Evolutionary conservation across 2,113 vertebrate genomes (phyloP).

Genomic region (Gopherus evgoodei): DNA sequence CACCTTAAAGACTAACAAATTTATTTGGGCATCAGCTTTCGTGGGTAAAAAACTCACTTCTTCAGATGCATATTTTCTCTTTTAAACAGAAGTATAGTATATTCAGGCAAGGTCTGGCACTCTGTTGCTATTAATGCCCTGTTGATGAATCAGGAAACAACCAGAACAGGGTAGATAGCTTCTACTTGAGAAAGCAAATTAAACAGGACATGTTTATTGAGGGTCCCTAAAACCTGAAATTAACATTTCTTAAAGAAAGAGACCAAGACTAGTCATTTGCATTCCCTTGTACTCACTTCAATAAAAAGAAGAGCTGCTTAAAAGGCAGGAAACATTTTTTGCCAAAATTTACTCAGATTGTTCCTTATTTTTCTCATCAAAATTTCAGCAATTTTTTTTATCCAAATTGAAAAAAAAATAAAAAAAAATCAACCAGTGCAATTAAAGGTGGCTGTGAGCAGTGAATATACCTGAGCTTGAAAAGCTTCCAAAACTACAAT

Average conservation of each 20-base stretch:
- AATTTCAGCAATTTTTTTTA: background rate
- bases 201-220: background rate
- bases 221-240: background rate
- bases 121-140: background rate
- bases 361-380: background rate
- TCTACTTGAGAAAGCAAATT: background rate
- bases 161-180: background rate
- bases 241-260: background rate
- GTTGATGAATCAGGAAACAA: background rate
- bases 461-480: background rate
- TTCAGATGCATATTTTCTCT: background rate
- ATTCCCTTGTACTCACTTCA: background rate
- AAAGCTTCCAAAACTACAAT: background rate
- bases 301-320: background rate
- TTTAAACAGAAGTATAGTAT: background rate
- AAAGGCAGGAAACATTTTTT: background rate
- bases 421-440: background rate
- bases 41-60: too few species aligned
- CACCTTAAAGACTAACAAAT: too few species aligned
- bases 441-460: background rate
- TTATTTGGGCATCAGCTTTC: too few species aligned
- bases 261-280: background rate
- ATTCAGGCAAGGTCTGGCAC: background rate
- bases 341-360: background rate
- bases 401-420: background rate